Conservation (phyloP, 2,797 vertebrate species). For the Rhodeus uyekii region DNA sequence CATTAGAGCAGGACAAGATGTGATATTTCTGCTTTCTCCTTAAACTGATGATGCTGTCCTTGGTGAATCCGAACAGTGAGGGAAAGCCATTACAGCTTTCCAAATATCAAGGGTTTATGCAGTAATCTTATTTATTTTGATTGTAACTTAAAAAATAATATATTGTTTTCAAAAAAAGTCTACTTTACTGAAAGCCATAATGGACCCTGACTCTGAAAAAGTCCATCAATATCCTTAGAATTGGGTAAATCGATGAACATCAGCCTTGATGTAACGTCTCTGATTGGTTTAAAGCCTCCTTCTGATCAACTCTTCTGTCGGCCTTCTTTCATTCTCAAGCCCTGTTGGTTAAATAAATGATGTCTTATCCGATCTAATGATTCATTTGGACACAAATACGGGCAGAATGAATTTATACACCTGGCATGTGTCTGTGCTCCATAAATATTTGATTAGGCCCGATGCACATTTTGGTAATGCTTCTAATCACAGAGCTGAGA, state of each 20-base stretch:
- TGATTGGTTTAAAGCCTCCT: constrained; percentile 1
- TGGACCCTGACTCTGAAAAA: not conserved
- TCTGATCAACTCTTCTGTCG: not conserved
- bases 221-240: constrained; percentile 24
- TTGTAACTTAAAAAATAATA: constrained; percentile 17
- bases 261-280: constrained; percentile 1
- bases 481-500: constrained; percentile 24
- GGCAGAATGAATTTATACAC: constrained; percentile 7
- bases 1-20: not conserved
- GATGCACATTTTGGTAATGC: not conserved
- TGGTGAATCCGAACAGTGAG: not conserved
- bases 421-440: not conserved
- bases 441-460: constrained; percentile 30
- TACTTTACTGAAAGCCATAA: constrained; percentile 23
- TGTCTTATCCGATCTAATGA: not conserved
- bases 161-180: not conserved
- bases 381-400: not conserved
- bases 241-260: constrained; percentile 23
- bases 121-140: constrained; percentile 19
- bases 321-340: constrained; percentile 26
- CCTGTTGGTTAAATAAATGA: not conserved
- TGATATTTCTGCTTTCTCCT: not conserved
- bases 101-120: constrained; percentile 1
- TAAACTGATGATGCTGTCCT: constrained; percentile 9
- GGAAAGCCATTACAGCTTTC: constrained; percentile 13